Evolutionary conservation across 2,797 vertebrate species (phyloP).

Genomic region (Schizothorax lantsangensis): DNA sequence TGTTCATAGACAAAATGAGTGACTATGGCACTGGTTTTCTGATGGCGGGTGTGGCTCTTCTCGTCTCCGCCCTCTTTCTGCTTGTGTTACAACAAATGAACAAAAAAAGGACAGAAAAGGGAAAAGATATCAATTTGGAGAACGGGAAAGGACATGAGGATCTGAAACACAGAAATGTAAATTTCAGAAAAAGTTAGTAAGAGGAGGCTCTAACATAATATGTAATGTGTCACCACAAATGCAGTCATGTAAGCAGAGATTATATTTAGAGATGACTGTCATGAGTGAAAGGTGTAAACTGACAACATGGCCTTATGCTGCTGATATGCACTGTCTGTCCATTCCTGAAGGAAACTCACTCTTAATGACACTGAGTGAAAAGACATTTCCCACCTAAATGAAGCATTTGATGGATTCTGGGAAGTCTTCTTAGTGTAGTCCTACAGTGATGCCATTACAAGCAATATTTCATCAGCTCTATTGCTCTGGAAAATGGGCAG

Average conservation of each 20-base stretch:
- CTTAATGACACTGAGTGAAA: background rate
- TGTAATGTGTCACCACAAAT: background rate
- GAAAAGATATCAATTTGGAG: background rate
- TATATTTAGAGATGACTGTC: conserved; percentile 11
- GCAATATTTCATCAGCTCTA: conserved; percentile 27
- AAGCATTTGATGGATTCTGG: conserved; percentile 22
- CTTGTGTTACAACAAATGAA: conserved; percentile 70
- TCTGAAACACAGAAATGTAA: conserved; percentile 28
- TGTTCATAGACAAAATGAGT: conserved; percentile 74
- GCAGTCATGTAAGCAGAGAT: background rate
- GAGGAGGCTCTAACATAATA: background rate
- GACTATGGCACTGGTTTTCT: conserved; percentile 70
- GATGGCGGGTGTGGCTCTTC: conserved; percentile 70
- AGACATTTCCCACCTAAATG: conserved; percentile 1
- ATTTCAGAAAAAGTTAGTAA: background rate
- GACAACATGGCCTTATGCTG: background rate
- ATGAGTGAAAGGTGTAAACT: background rate
- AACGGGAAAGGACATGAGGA: conserved; percentile 19
- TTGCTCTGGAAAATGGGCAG: conserved; percentile 22
- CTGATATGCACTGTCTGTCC: background rate
- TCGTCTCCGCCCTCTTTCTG: conserved; percentile 71
- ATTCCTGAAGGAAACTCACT: background rate
- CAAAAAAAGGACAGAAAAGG: conserved; percentile 27
- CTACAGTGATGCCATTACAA: conserved; percentile 14
- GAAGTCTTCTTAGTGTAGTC: conserved; percentile 11